A percentile compares a stretch with the other conserved stretches of the same genome.
Evolutionary conservation across 2,797 vertebrate species (phyloP).

Genomic region (Eidolon dupreanum): DNA sequence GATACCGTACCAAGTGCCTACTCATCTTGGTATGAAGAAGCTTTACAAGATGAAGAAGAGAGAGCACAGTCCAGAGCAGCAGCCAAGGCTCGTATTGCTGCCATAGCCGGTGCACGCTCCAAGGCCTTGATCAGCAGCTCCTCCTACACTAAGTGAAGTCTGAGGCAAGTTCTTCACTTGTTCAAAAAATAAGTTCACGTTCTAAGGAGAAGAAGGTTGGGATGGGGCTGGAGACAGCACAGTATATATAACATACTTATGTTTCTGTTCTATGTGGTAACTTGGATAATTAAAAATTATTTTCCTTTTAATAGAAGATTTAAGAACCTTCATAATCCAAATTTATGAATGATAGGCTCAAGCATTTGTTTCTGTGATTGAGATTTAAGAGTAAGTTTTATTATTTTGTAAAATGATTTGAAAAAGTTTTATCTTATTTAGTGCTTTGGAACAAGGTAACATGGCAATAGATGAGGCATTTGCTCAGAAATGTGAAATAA

Average conservation of each 20-base stretch:
- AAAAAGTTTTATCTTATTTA: not conserved
- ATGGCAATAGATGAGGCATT: not conserved
- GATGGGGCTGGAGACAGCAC: not conserved
- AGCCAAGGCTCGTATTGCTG: not conserved
- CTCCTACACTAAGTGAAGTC: not conserved
- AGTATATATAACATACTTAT: not conserved
- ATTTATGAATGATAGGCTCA: not conserved
- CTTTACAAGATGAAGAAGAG: constrained; percentile 23
- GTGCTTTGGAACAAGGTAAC: not conserved
- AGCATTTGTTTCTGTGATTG: not conserved
- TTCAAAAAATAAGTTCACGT: not conserved
- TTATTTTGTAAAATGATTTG: not conserved
- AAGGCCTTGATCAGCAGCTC: not conserved
- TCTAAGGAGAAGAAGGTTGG: not conserved
- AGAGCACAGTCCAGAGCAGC: not conserved
- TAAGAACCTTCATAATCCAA: not conserved
- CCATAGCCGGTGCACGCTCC: not conserved
- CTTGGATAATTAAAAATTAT: not conserved
- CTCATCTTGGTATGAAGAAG: not conserved
- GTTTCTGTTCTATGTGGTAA: not conserved
- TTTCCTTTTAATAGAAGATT: not conserved
- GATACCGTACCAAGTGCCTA: not conserved
- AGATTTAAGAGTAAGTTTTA: not conserved
- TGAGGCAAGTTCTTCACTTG: not conserved
- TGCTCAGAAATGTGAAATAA: constrained; percentile 10